Percentiles rank a stretch among this genome's conserved stretches.
Evolutionary conservation across 35 echinoderm and acorn worm species (phyloP).

Genomic region (Nesometra sesokonis): DNA sequence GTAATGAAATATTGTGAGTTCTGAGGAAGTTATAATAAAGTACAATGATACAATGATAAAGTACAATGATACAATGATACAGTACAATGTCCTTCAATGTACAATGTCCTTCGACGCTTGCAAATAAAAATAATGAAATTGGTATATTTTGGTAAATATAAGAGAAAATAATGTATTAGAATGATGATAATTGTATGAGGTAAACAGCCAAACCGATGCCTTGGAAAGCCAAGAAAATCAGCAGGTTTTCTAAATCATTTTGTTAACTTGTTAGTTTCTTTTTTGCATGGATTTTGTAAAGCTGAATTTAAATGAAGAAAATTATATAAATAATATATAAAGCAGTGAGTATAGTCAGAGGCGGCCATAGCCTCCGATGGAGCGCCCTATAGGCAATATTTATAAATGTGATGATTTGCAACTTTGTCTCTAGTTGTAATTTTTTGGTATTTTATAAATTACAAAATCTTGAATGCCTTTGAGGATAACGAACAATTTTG

Average conservation of each 20-base stretch:
- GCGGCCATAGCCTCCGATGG: not conserved
- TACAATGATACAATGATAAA: too few relatives aligned
- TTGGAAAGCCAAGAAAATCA: not conserved
- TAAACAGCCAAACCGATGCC: not conserved
- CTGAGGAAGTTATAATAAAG: too few relatives aligned
- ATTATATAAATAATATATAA: not conserved
- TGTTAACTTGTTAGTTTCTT: not conserved
- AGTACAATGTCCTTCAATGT: too few relatives aligned
- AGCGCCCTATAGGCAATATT: not conserved
- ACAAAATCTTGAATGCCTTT: too few relatives aligned
- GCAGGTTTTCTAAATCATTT: not conserved
- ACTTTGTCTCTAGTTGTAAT: not conserved
- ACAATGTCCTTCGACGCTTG: too few relatives aligned
- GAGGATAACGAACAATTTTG: too few relatives aligned
- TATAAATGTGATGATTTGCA: conserved; percentile 1
- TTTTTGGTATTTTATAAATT: too few relatives aligned
- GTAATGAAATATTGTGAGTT: too few relatives aligned
- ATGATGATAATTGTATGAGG: not conserved
- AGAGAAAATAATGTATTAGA: not conserved
- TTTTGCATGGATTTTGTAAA: not conserved
- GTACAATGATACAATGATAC: too few relatives aligned
- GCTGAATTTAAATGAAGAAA: not conserved
- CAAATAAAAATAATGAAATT: too few relatives aligned
- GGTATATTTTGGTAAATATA: not conserved
- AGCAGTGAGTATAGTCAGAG: not conserved